phyloP scores from a whole-genome alignment of 2,797 vertebrate genomes.

The Crocodylus rhombifer region DNA sequence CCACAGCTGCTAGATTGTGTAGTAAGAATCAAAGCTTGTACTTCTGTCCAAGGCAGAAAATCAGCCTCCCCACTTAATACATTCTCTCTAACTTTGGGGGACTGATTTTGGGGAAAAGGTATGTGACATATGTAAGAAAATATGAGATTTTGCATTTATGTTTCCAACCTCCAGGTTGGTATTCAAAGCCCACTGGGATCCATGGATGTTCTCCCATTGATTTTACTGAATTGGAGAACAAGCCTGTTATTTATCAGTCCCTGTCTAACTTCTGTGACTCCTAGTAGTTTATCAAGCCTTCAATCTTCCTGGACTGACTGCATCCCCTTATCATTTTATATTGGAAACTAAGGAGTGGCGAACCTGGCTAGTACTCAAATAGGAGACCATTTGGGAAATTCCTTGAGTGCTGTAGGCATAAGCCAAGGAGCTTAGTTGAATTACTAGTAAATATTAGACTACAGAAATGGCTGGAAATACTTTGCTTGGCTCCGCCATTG shows the following conservation, averaged over 20 bases:
- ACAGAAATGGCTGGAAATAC: background rate
- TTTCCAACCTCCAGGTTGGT: background rate
- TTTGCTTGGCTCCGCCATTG: background rate
- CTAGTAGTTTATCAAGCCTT: background rate
- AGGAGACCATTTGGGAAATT: background rate
- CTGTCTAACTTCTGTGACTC: background rate
- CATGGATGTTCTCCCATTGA: background rate
- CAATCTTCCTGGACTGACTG: background rate
- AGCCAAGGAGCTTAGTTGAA: background rate
- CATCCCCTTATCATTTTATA: background rate
- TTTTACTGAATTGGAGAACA: no score
- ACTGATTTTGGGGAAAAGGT: no score
- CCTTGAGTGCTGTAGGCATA: background rate
- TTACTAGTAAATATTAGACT: background rate
- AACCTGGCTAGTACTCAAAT: conserved; percentile 3
- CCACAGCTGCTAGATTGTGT: no score
- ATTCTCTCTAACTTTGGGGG: no score
- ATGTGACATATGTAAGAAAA: no score
- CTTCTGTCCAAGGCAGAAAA: no score
- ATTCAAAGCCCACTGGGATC: background rate
- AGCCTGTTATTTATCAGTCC: background rate
- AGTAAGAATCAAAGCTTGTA: no score
- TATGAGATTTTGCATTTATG: background rate
- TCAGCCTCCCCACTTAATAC: no score
- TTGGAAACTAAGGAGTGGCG: background rate